These are phyloP conservation scores for Harpagifer antarcticus DNA, from an alignment of 2,797 vertebrate genomes.

Conservation along the genomic window DNA sequence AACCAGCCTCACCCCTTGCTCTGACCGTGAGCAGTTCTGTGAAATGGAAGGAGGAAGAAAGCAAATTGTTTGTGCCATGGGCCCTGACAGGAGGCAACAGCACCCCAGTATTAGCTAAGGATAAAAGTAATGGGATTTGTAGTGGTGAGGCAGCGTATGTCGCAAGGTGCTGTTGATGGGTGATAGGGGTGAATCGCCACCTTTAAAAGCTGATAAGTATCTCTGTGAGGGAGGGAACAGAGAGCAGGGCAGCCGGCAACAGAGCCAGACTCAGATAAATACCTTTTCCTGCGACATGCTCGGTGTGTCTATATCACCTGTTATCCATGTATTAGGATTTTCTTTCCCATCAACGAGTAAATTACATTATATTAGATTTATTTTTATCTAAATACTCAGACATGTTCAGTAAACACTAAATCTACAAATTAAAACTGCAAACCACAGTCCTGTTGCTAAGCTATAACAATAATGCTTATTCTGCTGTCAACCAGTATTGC, in stretches of 20 bases:
- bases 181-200: slow-evolving; percentile 79
- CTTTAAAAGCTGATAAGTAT: slow-evolving; percentile 84
- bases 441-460: not conserved
- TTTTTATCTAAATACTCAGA: slow-evolving; percentile 19
- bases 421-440: slow-evolving; percentile 9
- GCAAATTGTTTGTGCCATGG: slow-evolving; percentile 85
- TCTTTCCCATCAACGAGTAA: slow-evolving; percentile 35
- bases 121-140: slow-evolving; percentile 87
- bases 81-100: slow-evolving; percentile 82
- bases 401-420: slow-evolving; percentile 13
- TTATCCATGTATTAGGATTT: slow-evolving; percentile 53
- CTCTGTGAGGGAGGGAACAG: slow-evolving; percentile 75
- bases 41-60: slow-evolving; percentile 82
- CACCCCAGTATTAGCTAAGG: slow-evolving; percentile 83
- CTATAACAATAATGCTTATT: not conserved
- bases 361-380: slow-evolving; percentile 14
- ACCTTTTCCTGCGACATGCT: slow-evolving; percentile 47
- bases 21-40: slow-evolving; percentile 72
- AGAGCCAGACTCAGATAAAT: slow-evolving; percentile 71
- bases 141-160: slow-evolving; percentile 78
- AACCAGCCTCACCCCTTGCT: slow-evolving; percentile 62
- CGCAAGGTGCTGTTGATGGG: slow-evolving; percentile 82
- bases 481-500: slow-evolving; percentile 1
- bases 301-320: slow-evolving; percentile 57
- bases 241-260: slow-evolving; percentile 68